phyloP scores from a whole-genome alignment of 2,888 invertebrate species.

The Rhagonycha fulva region DNA sequence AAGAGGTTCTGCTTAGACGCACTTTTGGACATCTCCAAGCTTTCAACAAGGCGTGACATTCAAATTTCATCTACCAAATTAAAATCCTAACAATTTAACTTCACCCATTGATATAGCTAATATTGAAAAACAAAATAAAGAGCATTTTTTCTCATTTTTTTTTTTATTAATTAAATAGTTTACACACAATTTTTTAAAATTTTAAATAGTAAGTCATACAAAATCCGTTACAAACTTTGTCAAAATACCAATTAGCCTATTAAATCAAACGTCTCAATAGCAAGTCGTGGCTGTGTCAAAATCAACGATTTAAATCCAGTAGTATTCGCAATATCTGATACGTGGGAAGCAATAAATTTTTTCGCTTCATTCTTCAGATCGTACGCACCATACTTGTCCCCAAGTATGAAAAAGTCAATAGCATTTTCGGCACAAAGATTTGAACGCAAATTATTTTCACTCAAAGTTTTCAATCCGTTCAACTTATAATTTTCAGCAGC shows the following conservation, averaged over 20 bases:
- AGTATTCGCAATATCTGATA: neutral
- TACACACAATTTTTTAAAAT: no score
- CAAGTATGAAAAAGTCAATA: neutral
- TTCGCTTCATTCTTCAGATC: neutral
- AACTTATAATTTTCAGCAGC: neutral
- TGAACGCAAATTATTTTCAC: neutral
- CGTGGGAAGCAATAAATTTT: neutral
- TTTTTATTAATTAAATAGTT: no score
- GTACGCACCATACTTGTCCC: neutral
- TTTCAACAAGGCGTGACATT: no score
- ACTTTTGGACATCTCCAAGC: no score
- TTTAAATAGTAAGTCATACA: no score
- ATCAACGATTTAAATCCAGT: neutral
- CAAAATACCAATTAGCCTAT: neutral
- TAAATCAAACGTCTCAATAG: neutral
- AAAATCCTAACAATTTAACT: no score
- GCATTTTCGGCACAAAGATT: neutral
- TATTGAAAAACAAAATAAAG: no score
- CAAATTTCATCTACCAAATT: no score
- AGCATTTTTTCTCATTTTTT: no score
- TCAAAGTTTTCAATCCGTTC: neutral
- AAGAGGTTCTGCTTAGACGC: no score
- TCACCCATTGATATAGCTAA: no score
- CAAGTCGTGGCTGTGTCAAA: neutral
- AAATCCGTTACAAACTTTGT: no score